phyloP scores from a whole-genome alignment of 1,140 invertebrate species.

The Drosophila setifemur region DNA sequence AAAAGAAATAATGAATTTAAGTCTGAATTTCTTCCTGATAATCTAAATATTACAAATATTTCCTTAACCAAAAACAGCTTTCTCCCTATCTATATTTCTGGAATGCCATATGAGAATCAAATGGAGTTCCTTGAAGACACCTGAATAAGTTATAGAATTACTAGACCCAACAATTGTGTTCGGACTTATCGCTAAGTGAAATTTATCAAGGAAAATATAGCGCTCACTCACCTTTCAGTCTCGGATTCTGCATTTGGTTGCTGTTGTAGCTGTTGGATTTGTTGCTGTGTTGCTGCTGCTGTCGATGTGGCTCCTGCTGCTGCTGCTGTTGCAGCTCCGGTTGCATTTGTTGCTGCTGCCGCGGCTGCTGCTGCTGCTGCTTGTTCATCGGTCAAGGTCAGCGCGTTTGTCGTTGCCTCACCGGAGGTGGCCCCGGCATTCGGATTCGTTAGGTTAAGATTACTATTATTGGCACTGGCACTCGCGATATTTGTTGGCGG shows the following conservation, averaged over 20 bases:
- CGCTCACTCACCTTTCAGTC: constrained; percentile 81
- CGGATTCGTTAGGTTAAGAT: constrained; percentile 61
- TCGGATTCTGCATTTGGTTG: constrained; percentile 80
- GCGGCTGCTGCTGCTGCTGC: constrained; percentile 25
- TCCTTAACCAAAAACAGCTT: too few relatives aligned
- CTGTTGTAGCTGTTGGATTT: constrained; percentile 71
- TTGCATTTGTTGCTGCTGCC: constrained; percentile 10
- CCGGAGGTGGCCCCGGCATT: constrained; percentile 20
- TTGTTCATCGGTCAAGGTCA: constrained; percentile 55
- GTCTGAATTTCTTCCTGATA: too few relatives aligned
- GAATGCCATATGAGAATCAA: too few relatives aligned
- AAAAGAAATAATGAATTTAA: too few relatives aligned
- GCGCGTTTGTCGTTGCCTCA: constrained; percentile 34
- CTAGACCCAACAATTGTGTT: too few relatives aligned
- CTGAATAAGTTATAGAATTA: too few relatives aligned
- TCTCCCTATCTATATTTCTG: too few relatives aligned
- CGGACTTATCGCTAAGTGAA: too few relatives aligned
- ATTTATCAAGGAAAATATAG: background rate
- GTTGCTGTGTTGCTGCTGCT: constrained; percentile 58
- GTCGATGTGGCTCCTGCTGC: constrained; percentile 46
- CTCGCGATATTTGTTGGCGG: constrained; percentile 68
- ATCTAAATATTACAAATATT: too few relatives aligned
- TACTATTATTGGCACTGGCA: constrained; percentile 79
- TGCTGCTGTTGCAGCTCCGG: constrained; percentile 11
- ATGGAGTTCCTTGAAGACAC: too few relatives aligned